A percentile compares a stretch with the other conserved stretches of the same genome.
These are phyloP conservation scores for Enteromius afrohamiltoni DNA, from an alignment of 2,797 vertebrate genomes.

Conservation along the genomic window DNA sequence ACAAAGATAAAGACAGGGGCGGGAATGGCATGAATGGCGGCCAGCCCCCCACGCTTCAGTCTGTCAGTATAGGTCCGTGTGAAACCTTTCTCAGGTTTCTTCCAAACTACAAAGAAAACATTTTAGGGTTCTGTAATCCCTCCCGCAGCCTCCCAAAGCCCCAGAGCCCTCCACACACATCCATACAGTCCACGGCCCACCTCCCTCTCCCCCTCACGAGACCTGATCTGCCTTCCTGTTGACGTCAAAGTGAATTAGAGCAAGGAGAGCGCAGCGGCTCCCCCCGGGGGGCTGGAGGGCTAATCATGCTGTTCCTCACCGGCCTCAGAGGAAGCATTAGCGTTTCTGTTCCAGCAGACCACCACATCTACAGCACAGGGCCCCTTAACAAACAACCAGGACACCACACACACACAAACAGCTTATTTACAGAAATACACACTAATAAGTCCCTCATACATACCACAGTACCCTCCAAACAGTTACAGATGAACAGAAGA, in stretches of 20 bases:
- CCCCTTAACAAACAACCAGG: conserved; percentile 56
- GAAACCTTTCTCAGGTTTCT: conserved; percentile 77
- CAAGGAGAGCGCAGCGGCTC: conserved; percentile 69
- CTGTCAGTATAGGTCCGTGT: conserved; percentile 61
- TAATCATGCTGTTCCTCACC: conserved; percentile 76
- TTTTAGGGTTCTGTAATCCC: conserved; percentile 79
- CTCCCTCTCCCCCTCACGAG: conserved; percentile 57
- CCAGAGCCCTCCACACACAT: conserved; percentile 61
- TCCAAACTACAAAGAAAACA: conserved; percentile 81
- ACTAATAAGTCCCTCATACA: conserved; percentile 51
- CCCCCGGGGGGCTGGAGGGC: conserved; percentile 79
- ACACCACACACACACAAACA: conserved; percentile 55
- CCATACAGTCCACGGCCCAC: conserved; percentile 50
- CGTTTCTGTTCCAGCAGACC: conserved; percentile 71
- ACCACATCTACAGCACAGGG: conserved; percentile 59
- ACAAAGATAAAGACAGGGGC: conserved; percentile 52
- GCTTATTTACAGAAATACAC: conserved; percentile 32
- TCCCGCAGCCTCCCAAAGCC: conserved; percentile 74
- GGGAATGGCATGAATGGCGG: conserved; percentile 48
- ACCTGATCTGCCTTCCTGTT: conserved; percentile 77
- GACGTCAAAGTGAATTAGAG: conserved; percentile 80
- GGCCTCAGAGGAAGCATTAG: conserved; percentile 81
- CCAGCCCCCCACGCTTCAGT: conserved; percentile 55
- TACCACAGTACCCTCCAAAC: conserved; percentile 2
- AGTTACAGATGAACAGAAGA: conserved; percentile 12